These are phyloP conservation scores for Drosophila flavopinicola DNA, from an alignment of 2,888 invertebrate genomes.

Conservation along the genomic window DNA sequence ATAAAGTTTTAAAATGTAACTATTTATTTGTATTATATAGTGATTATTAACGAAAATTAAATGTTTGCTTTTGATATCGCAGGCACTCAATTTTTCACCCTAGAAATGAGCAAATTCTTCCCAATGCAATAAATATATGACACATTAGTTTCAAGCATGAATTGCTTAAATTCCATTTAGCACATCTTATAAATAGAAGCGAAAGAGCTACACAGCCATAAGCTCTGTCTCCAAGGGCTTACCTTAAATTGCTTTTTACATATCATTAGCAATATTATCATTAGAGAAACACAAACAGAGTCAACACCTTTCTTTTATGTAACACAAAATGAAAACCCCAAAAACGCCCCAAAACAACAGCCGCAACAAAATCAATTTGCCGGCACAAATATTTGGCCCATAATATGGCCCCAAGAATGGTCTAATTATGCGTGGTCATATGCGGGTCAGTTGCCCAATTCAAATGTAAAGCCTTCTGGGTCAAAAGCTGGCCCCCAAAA, in stretches of 20 bases:
- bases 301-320: conserved; percentile 10
- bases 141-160: not conserved
- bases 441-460: conserved; percentile 53
- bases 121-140: not conserved
- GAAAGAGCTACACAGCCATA: not conserved
- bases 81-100: no score
- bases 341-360: conserved; percentile 26
- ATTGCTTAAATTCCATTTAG: not conserved
- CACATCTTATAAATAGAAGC: not conserved
- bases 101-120: no score
- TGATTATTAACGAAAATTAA: no score
- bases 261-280: conserved; percentile 13
- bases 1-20: no score
- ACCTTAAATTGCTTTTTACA: conserved; percentile 2
- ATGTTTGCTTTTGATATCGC: no score
- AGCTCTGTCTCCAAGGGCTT: not conserved
- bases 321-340: not conserved
- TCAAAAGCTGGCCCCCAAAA: conserved; percentile 21
- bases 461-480: conserved; percentile 43
- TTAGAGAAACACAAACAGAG: conserved; percentile 11
- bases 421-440: conserved; percentile 74
- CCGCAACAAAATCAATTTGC: conserved; percentile 60
- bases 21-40: no score
- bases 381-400: conserved; percentile 65
- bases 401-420: conserved; percentile 37